Base-by-base conservation (phyloP, 1,140 invertebrate species). In the Phthorimaea operculella region DNA sequence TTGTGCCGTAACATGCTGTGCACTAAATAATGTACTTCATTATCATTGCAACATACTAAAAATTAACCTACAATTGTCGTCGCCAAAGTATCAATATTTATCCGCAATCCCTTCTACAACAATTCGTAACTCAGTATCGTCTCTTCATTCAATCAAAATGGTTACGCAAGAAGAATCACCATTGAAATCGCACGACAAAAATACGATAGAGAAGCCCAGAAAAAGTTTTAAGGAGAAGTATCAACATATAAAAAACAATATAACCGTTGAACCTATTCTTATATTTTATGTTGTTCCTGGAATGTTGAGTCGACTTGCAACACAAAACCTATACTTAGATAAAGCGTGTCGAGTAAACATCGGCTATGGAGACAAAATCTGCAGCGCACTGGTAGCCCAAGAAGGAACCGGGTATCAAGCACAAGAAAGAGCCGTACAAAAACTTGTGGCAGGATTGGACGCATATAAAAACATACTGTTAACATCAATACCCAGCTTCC, bases 341-440 rank as follows among this genome's bases (percentile, higher is more conserved):
- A 89, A 89, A 73, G 87, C 89, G 4, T 90, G 89, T 63, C 75
- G 87, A 17, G 87, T 90, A 0, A 89, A 90, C 68, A 63, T 89
- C 51, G 62, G 76, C 3, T 87, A 86, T 59, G 76, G 83, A 11
- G 72, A 82, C 16, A 67, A 74, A 6, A 74, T 87, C 9, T 90
- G 89, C 64, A 78, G 87, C 60, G 83, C 85, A 1, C 66, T 90
- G 1, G 76, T 85, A 5, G 70, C 71, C 33, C 72, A 83, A 70
- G 66, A 87, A 63, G 68, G 74, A 15, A 73, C 73, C 11, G 74
- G 72, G 52, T 83, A 85, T 33, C 74, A 76, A 8, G 67, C 72
- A 56, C 76, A 87, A 67, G 83, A 82, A 51, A 59, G 85, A 18
- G 81, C 83, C 42, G 74, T 87, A 1, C 87, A 90, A 68, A 80